Evolutionary conservation across 2,888 invertebrate species (phyloP).

Genomic region (Temnothorax ravouxi): DNA sequence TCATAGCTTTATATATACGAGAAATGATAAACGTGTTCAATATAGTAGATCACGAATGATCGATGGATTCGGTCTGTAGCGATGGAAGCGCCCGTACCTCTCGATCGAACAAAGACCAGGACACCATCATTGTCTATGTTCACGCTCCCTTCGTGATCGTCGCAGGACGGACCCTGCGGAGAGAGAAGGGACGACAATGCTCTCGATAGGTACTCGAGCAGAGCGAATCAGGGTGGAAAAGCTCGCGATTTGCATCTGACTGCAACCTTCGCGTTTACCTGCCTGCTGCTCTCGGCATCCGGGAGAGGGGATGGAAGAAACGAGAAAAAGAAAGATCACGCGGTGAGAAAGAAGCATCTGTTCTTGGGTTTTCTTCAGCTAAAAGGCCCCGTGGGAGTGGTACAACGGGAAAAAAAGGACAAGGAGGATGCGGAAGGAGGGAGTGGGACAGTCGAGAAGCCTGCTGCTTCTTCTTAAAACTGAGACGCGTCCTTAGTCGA

Average conservation of each 20-base stretch:
- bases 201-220: slow-evolving; percentile 45
- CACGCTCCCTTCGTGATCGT: slow-evolving; percentile 22
- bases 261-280: slow-evolving; percentile 45
- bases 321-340: slow-evolving; percentile 38
- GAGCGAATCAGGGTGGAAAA: slow-evolving; percentile 23
- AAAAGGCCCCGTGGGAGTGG: slow-evolving; percentile 52
- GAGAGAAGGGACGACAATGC: slow-evolving; percentile 55
- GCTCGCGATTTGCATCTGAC: slow-evolving; percentile 75
- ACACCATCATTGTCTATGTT: slow-evolving; percentile 43
- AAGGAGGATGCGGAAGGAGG: slow-evolving; percentile 29
- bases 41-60: background rate
- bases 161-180: background rate
- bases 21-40: background rate
- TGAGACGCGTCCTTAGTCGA: slow-evolving; percentile 59
- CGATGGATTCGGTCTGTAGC: background rate
- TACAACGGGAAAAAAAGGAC: slow-evolving; percentile 58
- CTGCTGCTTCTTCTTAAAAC: slow-evolving; percentile 71
- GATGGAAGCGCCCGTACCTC: background rate
- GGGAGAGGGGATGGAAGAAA: background rate
- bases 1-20: background rate
- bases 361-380: slow-evolving; percentile 75
- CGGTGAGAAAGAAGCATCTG: slow-evolving; percentile 75
- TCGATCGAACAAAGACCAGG: slow-evolving; percentile 28
- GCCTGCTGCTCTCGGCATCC: slow-evolving; percentile 17
- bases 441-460: slow-evolving; percentile 60